These are phyloP conservation scores for Petaurus breviceps DNA, from an alignment of 2,113 vertebrate species.

Conservation along the genomic window DNA sequence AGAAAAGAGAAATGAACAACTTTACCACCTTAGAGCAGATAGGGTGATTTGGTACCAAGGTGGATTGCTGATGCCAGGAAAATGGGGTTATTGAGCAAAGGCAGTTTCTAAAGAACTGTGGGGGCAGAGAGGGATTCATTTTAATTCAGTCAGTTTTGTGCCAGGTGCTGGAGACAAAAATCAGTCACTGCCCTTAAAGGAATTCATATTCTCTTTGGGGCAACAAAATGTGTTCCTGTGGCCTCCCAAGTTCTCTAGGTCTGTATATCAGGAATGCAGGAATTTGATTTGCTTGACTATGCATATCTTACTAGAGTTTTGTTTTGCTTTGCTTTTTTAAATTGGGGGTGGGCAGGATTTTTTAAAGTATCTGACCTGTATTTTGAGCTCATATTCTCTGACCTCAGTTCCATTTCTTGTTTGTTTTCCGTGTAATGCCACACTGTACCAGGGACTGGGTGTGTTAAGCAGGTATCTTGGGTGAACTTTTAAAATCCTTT, in stretches of 20 bases:
- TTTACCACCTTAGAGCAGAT: not conserved
- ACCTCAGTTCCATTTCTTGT: not conserved
- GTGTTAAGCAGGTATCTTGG: not conserved
- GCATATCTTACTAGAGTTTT: not conserved
- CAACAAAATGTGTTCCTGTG: not conserved
- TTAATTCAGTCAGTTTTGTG: not conserved
- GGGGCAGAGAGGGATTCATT: not conserved
- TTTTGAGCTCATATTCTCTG: not conserved
- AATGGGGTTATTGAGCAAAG: not conserved
- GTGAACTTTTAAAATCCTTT: not conserved
- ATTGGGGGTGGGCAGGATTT: not conserved
- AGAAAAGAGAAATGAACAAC: not conserved
- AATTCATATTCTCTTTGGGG: not conserved
- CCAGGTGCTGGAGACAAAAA: not conserved
- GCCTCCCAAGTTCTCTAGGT: not conserved
- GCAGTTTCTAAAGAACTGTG: not conserved
- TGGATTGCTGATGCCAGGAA: not conserved
- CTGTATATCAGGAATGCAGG: not conserved
- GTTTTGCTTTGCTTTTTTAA: not conserved
- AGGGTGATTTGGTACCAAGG: not conserved
- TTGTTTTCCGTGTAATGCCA: not conserved
- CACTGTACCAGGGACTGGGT: not conserved
- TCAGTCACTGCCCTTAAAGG: not conserved
- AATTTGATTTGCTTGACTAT: not conserved
- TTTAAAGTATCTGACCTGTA: not conserved